phyloP scores from a whole-genome alignment of 2,113 vertebrate species.

The Anolis carolinensis region DNA sequence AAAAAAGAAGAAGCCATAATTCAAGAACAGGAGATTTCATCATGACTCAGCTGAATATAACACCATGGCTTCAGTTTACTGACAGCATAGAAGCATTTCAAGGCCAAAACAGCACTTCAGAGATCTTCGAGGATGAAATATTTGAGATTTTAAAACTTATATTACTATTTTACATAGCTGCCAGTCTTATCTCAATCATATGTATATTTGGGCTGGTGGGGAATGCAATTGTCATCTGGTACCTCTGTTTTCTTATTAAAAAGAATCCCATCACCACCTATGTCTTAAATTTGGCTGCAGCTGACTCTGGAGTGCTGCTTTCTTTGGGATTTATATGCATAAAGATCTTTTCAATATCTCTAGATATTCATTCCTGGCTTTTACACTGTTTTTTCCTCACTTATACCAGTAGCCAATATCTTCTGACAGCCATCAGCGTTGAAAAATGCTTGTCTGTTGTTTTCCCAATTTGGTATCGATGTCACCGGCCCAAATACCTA shows the following conservation, averaged over 20 bases:
- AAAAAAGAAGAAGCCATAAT: not conserved
- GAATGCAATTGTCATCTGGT: conserved; percentile 30
- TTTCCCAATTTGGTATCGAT: conserved; percentile 9
- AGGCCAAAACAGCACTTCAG: not conserved
- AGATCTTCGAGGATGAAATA: too few species aligned
- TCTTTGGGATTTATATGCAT: not conserved
- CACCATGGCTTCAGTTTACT: not conserved
- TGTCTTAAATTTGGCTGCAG: conserved; percentile 35
- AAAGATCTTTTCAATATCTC: too few species aligned
- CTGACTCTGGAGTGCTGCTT: conserved; percentile 23
- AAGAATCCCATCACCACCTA: conserved; percentile 34
- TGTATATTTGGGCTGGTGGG: conserved; percentile 19
- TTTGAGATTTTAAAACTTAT: not conserved
- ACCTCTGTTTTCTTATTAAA: conserved; percentile 33
- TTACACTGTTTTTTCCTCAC: not conserved
- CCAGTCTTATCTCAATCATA: not conserved
- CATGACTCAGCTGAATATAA: not conserved
- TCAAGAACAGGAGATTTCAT: not conserved
- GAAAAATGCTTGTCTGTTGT: not conserved
- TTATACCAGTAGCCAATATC: not conserved
- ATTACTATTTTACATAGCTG: not conserved
- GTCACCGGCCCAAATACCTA: not conserved
- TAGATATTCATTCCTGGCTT: too few species aligned
- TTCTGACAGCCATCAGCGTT: not conserved
- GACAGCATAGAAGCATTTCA: too few species aligned